Evolutionary conservation across 2,888 invertebrate species (phyloP), one percentile per base, ranked within the genome.

Genomic region (Melieria omissa): DNA sequence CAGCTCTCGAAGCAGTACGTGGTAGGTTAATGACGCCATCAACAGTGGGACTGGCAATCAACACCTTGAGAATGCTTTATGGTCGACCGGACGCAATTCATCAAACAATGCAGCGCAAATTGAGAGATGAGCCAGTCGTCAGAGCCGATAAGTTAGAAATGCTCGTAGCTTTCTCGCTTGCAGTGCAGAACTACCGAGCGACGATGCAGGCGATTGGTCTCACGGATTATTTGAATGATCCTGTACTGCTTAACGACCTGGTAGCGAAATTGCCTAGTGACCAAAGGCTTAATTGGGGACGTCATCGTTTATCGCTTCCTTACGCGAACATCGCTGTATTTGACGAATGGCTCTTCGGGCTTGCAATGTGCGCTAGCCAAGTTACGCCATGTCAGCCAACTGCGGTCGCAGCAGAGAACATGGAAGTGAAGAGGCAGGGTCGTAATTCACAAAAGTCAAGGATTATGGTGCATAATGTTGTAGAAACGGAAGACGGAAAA

Each of bases 11-110:
- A n/a, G 72, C 63, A 16, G 73, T 73, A 41, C 65, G 47, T 52
- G 70, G 72, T 14, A 73, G 72, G 47, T 55, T 76, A 1, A 73
- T 74, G 70, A 66, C 73, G 57, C 73, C 76, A 52, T 46, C 47
- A 4, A 76, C 73, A 8, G 74, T 74, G 9, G 57, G 62, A 1
- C 64, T 47, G 52, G 76, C 69, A 12, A 74, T 73, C 6, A 62
- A 72, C 29, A 71, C 69, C 5, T 58, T 75, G 1, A 61, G 67
- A 6, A 73, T 76, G 73, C 65, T 72, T 55, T 73, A 68, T 64
- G 76, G 74, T 1, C 45, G 73, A 9, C 70, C 71, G 10, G 70
- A 73, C 4, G 4, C n/a, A 44, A 52, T 65, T n/a, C 62, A 63
- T 62, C 61, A 52, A n/a, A 10, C 47, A 3, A 14, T 66, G 55